These are phyloP conservation scores for Agrochola litura DNA, from an alignment of 2,888 invertebrate genomes.

Conservation along the genomic window DNA sequence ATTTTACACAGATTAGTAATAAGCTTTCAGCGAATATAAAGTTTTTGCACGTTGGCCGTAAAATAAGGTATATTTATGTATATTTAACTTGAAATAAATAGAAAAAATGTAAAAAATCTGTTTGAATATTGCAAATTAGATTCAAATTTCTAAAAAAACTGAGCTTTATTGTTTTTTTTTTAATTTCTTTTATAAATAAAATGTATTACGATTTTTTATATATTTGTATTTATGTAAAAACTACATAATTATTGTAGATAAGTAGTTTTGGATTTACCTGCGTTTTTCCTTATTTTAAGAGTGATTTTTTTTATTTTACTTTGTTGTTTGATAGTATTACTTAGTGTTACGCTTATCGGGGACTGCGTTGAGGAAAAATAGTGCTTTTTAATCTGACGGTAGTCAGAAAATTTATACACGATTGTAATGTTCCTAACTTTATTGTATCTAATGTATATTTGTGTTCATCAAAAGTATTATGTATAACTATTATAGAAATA, in stretches of 20 bases:
- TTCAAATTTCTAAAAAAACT: constrained; percentile 75
- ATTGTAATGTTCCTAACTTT: constrained; percentile 64
- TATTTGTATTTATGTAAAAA: constrained; percentile 82
- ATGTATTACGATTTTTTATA: constrained; percentile 78
- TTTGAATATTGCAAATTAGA: constrained; percentile 75
- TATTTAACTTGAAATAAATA: constrained; percentile 74
- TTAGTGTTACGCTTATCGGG: constrained; percentile 68
- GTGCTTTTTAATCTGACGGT: constrained; percentile 43
- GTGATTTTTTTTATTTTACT: constrained; percentile 70
- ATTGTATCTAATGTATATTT: constrained; percentile 39
- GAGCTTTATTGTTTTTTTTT: constrained; percentile 79
- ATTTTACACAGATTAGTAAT: constrained; percentile 78
- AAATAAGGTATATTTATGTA: constrained; percentile 78
- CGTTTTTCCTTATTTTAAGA: constrained; percentile 78
- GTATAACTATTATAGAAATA: constrained; percentile 26
- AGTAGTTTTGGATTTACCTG: constrained; percentile 79
- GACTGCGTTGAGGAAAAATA: constrained; percentile 35
- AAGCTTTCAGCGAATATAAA: constrained; percentile 81
- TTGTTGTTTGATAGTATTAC: constrained; percentile 73
- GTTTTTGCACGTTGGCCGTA: constrained; percentile 84
- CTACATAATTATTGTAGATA: constrained; percentile 75
- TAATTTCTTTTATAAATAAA: constrained; percentile 68
- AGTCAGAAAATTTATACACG: constrained; percentile 42
- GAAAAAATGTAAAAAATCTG: constrained; percentile 70
- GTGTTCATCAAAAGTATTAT: constrained; percentile 38